Base-by-base conservation (phyloP, 2,888 invertebrate genomes). In the Apodemia hepburni region DNA sequence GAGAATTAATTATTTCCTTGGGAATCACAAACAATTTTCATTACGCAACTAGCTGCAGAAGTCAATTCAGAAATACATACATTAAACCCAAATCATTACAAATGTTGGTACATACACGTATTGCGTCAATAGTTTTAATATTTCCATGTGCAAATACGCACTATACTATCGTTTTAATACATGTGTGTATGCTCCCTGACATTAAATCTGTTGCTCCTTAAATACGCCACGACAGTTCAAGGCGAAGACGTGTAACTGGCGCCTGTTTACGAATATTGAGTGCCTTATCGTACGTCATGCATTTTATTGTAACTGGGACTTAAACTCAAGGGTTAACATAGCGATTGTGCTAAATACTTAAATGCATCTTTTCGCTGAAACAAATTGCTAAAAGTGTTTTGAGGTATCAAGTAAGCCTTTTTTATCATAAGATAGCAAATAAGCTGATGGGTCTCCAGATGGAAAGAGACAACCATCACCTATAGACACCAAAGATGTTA, bases 151-250 rank as follows among this genome's bases (percentile, higher is more conserved):
- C 42, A 60, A n/a, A 27, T 51, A 58, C 51, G n/a, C 18, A 15
- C 29, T 60, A 9, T 42, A 47, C 17, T 60, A 49, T 29, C 33
- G 4, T n/a, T 49, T 35, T 4, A 35, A 62, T 60, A 60, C 60
- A 61, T 59, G 57, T 64, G 57, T 64, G 61, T 63, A 61, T 63
- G 75, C 74, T 77, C 75, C 71, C 73, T 78, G 77, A 74, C 78
- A 80, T 81, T 82, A 85, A 85, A 86, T 87, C 80, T 79, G 81
- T 80, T 77, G 76, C 74, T 79, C 73, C 78, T 80, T 79, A 79
- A 75, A 76, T 74, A 74, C 69, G 73, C 63, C 71, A 67, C 77
- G 86, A 85, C 87, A 84, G 82, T 81, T 84, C 82, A 86, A 86
- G 85, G 80, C 73, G 71, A 73, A 71, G 70, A 65, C 64, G 69